phyloP scores from a whole-genome alignment of 2,113 vertebrate species.

The Patagioenas fasciata region DNA sequence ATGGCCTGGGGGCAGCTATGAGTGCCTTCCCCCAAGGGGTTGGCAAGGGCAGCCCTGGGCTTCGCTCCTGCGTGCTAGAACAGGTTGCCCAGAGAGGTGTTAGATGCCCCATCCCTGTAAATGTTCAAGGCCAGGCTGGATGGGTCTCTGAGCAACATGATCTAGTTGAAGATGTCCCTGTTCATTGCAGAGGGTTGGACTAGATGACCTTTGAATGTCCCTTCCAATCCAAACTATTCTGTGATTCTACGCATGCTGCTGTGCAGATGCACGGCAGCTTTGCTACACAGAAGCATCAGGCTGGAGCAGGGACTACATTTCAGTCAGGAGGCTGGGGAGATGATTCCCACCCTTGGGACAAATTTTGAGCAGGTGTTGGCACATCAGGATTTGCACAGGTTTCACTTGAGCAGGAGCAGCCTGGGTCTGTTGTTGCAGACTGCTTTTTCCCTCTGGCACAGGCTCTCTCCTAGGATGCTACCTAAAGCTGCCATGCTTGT shows the following conservation, averaged over 20 bases:
- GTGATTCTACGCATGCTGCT: neutral
- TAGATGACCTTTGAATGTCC: too few species aligned
- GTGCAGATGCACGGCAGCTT: rapidly evolving
- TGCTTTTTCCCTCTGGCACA: neutral
- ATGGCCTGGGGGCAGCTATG: rapidly evolving
- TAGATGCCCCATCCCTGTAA: too few species aligned
- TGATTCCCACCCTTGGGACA: neutral
- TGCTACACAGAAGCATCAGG: rapidly evolving
- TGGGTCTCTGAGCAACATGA: too few species aligned
- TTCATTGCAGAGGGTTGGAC: too few species aligned
- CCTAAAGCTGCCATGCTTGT: neutral
- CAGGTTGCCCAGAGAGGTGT: too few species aligned
- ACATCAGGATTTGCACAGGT: neutral
- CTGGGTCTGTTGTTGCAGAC: neutral
- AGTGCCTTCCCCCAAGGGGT: neutral
- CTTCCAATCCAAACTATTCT: too few species aligned
- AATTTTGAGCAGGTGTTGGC: neutral
- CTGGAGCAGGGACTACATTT: rapidly evolving
- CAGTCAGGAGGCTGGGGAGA: neutral
- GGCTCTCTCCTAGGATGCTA: neutral
- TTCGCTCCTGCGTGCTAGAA: neutral
- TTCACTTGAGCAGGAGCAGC: neutral
- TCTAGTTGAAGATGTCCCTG: too few species aligned
- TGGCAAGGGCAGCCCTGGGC: neutral
- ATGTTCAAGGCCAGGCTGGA: too few species aligned